These are phyloP conservation scores for Doryteuthis pealeii DNA, from an alignment of 1,140 invertebrate genomes.

Conservation along the genomic window DNA sequence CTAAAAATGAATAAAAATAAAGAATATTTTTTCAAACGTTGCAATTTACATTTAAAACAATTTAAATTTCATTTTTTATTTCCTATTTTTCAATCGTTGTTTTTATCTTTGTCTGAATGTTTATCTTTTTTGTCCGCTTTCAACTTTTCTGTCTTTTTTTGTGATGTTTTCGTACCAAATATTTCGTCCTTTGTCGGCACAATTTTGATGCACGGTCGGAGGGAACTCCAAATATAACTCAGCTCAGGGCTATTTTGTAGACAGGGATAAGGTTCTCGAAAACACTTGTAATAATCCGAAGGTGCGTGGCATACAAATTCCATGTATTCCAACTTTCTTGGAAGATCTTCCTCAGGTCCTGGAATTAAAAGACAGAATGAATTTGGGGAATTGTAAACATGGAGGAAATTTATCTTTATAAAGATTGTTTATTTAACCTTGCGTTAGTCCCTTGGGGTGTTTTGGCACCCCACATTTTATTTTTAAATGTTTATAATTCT, in stretches of 20 bases:
- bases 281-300: constrained; percentile 83
- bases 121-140: constrained; percentile 6
- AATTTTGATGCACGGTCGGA: constrained; percentile 53
- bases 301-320: constrained; percentile 92
- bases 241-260: constrained; percentile 48
- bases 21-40: too few species aligned
- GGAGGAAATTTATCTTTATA: too few species aligned
- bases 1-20: too few species aligned
- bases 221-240: constrained; percentile 59
- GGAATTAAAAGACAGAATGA: constrained; percentile 41
- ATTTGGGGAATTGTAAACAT: constrained; percentile 14
- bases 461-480: too few species aligned
- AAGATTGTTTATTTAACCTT: neutral
- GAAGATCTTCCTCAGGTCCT: constrained; percentile 89
- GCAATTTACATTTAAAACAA: too few species aligned
- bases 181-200: constrained; percentile 54
- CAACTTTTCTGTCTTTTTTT: neutral
- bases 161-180: constrained; percentile 31
- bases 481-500: too few species aligned
- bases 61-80: too few species aligned
- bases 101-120: constrained; percentile 6
- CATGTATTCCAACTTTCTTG: constrained; percentile 82
- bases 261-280: constrained; percentile 74
- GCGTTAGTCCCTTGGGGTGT: too few species aligned
- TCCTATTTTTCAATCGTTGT: neutral